Base-by-base conservation (phyloP, 2,797 vertebrate genomes). In the Anguilla marmorata region DNA sequence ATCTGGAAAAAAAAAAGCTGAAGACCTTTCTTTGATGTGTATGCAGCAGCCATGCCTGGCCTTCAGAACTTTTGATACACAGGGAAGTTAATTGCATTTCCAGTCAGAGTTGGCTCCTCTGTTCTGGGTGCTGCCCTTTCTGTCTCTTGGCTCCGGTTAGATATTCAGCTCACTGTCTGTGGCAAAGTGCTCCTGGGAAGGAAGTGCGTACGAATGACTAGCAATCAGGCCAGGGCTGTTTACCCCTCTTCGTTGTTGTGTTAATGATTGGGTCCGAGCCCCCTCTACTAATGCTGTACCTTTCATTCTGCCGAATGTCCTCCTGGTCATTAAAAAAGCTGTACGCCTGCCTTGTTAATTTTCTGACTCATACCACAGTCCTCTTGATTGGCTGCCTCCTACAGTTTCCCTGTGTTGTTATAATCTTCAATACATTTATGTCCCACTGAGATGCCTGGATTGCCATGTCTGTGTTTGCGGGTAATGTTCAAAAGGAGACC, bases 331-430 rank as follows among this genome's bases (percentile, higher is more conserved):
- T 83, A 86, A 45, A 30, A 86, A 48, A 27, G 50, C 85, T 52
- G 16, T 30, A 86, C n/a, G 45, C 85, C 85, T 48, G 41, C 8
- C 30, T 63, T 19, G 54, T 85, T 85, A 66, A 85, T 85, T 66
- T 86, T 79, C 74, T 37, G 74, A 83, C 52, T 86, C 85, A 45
- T 69, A 63, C 50, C 60, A 30, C 76, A 24, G 85, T 33, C 45
- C 56, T 86, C 58, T 88, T 86, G 88, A 88, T 88, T 86, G 85
- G 52, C 88, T 69, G 74, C 72, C 58, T 41, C 76, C 27, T 58
- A 19, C 0, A 9, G 72, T 84, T 63, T 50, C 54, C 72, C 69
- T 52, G 56, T 37, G 30, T 33, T 30, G 66, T 88, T 86, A 48
- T 86, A n/a, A 74, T 30, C 69, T 33, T 30, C 69, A 76, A 33